Percentiles rank a stretch among this genome's conserved stretches.
Conservation (phyloP, 2,888 invertebrate genomes). For the Ypsolopha scabrella region DNA sequence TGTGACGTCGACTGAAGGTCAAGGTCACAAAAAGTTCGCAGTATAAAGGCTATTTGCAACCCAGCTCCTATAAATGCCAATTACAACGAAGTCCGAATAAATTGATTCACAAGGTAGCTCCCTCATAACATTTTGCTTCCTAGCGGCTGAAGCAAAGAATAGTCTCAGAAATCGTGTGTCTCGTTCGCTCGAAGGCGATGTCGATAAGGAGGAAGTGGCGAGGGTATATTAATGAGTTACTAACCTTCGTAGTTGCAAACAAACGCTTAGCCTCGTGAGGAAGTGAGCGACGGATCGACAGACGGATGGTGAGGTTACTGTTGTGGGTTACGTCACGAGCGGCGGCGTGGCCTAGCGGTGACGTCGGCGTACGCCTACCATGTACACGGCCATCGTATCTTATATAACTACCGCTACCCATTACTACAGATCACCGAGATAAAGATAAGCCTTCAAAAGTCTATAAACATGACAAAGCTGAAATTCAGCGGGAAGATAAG, state of each 20-base stretch:
- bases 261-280: conserved; percentile 49
- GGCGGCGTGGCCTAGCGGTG: conserved; percentile 26
- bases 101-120: conserved; percentile 1
- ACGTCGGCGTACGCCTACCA: conserved; percentile 36
- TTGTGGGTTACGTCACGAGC: conserved; percentile 21
- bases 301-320: conserved; percentile 44
- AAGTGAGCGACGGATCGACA: conserved; percentile 46
- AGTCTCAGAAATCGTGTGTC: not conserved
- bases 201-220: not conserved
- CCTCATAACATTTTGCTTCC: conserved; percentile 1
- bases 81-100: conserved; percentile 4
- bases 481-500: not conserved
- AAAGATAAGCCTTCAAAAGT: not conserved
- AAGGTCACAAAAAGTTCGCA: conserved; percentile 1
- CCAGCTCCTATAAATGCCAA: conserved; percentile 3
- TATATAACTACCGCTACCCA: not conserved
- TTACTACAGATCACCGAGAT: not conserved
- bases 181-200: not conserved
- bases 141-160: not conserved
- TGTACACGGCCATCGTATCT: not conserved
- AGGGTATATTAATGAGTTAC: not conserved
- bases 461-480: not conserved
- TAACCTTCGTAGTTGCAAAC: conserved; percentile 13
- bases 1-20: conserved; percentile 1
- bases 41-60: not conserved